Evolutionary conservation across 1,140 invertebrate genomes (phyloP).

Genomic region (Drosophila nigrodunni): DNA sequence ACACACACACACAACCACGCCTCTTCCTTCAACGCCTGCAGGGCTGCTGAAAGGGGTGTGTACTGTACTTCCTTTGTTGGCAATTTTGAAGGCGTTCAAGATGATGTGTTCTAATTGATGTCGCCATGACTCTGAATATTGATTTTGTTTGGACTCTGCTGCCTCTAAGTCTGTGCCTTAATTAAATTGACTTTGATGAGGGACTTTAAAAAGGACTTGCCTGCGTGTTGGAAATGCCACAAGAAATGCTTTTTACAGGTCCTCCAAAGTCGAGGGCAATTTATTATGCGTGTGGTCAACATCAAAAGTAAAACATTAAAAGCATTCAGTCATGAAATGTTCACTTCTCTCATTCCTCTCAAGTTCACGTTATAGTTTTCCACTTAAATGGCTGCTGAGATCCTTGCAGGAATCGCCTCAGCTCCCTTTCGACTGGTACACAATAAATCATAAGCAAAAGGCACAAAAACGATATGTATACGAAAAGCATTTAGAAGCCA

Average conservation of each 20-base stretch:
- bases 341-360: conserved; percentile 38
- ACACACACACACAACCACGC: conserved; percentile 58
- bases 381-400: conserved; percentile 46
- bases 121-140: conserved; percentile 71
- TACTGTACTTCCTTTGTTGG: conserved; percentile 61
- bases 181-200: conserved; percentile 80
- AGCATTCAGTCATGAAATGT: conserved; percentile 66
- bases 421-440: background rate
- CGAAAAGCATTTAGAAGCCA: conserved; percentile 51
- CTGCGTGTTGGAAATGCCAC: conserved; percentile 29
- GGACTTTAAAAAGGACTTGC: conserved; percentile 39
- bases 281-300: conserved; percentile 64
- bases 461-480: conserved; percentile 52
- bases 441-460: conserved; percentile 57
- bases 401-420: conserved; percentile 11
- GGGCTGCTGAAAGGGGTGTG: conserved; percentile 16
- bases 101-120: conserved; percentile 76
- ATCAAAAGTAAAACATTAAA: conserved; percentile 76
- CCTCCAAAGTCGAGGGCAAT: conserved; percentile 18
- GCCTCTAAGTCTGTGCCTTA: conserved; percentile 58
- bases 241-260: conserved; percentile 12
- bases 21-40: conserved; percentile 49
- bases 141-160: conserved; percentile 51
- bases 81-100: conserved; percentile 54
- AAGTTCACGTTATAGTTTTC: conserved; percentile 33